Evolutionary conservation across 2,888 invertebrate genomes (phyloP).

Genomic region (Eupithecia subumbrata): DNA sequence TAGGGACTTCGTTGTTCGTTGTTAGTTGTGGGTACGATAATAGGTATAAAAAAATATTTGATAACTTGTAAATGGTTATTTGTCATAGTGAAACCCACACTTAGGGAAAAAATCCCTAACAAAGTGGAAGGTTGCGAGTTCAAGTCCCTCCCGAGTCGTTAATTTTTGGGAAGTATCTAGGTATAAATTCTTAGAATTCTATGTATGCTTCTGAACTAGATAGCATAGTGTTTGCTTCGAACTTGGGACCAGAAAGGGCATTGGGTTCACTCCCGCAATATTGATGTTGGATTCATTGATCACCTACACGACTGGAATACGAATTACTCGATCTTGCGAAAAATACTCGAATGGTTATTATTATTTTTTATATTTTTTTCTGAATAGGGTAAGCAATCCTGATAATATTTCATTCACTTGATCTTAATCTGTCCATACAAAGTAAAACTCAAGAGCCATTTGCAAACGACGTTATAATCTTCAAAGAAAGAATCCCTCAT

Average conservation of each 20-base stretch:
- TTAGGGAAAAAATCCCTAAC: background rate
- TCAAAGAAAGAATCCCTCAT: constrained; percentile 11
- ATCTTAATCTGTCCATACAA: background rate
- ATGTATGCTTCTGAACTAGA: background rate
- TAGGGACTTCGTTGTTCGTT: background rate
- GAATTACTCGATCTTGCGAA: background rate
- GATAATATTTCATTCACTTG: background rate
- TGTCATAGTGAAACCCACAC: background rate
- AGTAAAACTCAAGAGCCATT: background rate
- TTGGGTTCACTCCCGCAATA: background rate
- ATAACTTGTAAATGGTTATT: background rate
- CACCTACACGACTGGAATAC: background rate
- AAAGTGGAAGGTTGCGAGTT: background rate
- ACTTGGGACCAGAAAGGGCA: background rate
- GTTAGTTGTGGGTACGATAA: background rate
- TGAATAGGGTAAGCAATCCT: background rate
- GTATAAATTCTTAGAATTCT: background rate
- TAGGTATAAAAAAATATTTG: background rate
- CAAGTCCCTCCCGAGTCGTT: too few species aligned
- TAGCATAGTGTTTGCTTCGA: background rate
- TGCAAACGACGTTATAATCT: constrained; percentile 9
- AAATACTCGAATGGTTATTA: background rate
- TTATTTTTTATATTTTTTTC: background rate
- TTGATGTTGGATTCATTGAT: background rate
- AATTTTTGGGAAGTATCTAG: background rate